Evolutionary conservation across 2,797 vertebrate species (phyloP).

Genomic region (Salarias fasciatus): DNA sequence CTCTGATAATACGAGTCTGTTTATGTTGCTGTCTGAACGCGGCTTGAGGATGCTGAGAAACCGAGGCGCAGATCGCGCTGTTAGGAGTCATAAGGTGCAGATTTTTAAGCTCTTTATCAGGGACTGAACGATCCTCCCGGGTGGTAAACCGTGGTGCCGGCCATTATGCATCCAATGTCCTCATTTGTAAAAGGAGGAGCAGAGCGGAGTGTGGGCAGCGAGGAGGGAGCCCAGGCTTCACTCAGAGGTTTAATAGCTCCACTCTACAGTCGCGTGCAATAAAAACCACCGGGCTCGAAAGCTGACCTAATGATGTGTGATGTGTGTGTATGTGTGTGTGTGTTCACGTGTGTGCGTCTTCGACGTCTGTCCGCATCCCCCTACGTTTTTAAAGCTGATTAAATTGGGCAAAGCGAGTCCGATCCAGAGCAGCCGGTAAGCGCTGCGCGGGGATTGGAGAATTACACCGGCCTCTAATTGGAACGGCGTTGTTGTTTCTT

Average conservation of each 20-base stretch:
- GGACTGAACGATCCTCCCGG: slow-evolving; percentile 35
- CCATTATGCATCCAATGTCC: slow-evolving; percentile 40
- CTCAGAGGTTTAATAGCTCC: slow-evolving; percentile 63
- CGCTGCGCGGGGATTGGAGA: slow-evolving; percentile 55
- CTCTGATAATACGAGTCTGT: slow-evolving; percentile 22
- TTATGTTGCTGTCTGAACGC: slow-evolving; percentile 33
- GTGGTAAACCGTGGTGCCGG: slow-evolving; percentile 45
- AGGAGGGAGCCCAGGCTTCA: slow-evolving; percentile 47
- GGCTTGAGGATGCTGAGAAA: slow-evolving; percentile 31
- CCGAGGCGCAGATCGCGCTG: slow-evolving; percentile 16
- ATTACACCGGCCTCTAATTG: slow-evolving; percentile 68
- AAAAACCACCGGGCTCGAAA: slow-evolving; percentile 66
- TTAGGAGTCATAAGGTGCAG: slow-evolving; percentile 36
- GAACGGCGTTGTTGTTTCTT: slow-evolving; percentile 69
- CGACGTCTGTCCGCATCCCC: slow-evolving; percentile 18
- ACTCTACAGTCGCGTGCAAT: slow-evolving; percentile 51
- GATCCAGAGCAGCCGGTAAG: slow-evolving; percentile 59
- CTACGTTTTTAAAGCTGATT: slow-evolving; percentile 69
- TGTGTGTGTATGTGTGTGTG: slow-evolving; percentile 17
- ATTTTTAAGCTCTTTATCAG: slow-evolving; percentile 37
- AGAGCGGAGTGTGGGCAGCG: slow-evolving; percentile 48
- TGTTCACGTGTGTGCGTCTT: slow-evolving; percentile 8
- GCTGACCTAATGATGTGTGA: slow-evolving; percentile 66
- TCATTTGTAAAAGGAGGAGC: slow-evolving; percentile 58
- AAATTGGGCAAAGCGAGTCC: slow-evolving; percentile 61